Evolutionary conservation across 2,113 vertebrate species (phyloP).

Genomic region (Laticauda laticaudata): DNA sequence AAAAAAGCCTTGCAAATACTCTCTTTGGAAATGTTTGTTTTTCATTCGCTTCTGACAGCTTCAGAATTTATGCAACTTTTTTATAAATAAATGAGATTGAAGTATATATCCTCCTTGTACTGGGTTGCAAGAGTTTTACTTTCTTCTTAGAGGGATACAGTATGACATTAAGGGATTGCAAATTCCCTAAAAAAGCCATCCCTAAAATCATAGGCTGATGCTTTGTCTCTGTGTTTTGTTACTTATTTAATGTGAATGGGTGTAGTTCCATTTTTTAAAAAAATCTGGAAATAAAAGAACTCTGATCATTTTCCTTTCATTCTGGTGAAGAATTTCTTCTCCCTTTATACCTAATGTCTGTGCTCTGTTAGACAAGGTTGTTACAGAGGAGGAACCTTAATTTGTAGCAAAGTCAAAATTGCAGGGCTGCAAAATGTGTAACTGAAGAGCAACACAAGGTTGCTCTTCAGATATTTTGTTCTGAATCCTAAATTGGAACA

Average conservation of each 20-base stretch:
- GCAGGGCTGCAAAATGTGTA: conserved; percentile 1
- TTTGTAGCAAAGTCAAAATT: conserved; percentile 37
- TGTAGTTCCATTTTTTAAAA: conserved; percentile 19
- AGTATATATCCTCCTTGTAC: conserved; percentile 21
- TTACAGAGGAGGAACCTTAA: conserved; percentile 40
- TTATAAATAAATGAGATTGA: conserved; percentile 61
- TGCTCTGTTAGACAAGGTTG: conserved; percentile 18
- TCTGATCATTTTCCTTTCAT: conserved; percentile 40
- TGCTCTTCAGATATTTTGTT: conserved; percentile 28
- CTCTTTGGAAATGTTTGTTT: conserved; percentile 61
- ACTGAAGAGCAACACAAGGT: conserved; percentile 22
- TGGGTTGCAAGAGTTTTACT: conserved; percentile 30
- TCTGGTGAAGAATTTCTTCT: conserved; percentile 23
- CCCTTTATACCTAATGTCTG: conserved; percentile 22
- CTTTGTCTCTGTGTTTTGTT: conserved; percentile 42
- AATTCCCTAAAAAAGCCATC: neutral
- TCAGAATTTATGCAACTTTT: conserved; percentile 55
- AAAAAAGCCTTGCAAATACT: conserved; percentile 57
- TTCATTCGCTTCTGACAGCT: conserved; percentile 44
- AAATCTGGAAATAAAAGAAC: conserved; percentile 20
- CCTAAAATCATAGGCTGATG: conserved; percentile 30
- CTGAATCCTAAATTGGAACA: neutral
- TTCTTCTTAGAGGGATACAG: neutral
- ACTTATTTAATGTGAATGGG: conserved; percentile 29
- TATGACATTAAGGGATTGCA: conserved; percentile 6